Conservation (phyloP, 92 coral and sea anemone species). For the Epizoanthus illoricatus region DNA sequence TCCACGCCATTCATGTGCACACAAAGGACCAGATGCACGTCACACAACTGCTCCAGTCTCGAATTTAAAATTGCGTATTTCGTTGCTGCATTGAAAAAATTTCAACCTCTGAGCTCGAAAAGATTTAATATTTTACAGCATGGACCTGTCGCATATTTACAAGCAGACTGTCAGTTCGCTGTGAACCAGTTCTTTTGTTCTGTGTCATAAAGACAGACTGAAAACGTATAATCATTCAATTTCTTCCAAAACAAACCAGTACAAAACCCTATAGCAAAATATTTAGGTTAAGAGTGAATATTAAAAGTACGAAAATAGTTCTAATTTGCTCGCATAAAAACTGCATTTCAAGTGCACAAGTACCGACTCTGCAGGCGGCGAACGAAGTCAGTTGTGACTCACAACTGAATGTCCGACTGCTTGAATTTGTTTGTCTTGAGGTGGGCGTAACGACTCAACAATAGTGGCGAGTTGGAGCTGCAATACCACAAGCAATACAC, state of each 20-base stretch:
- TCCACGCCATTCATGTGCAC: constrained; percentile 2
- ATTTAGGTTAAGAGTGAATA: neutral
- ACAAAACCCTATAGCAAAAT: neutral
- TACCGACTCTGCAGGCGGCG: constrained; percentile 35
- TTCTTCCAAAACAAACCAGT: constrained; percentile 44
- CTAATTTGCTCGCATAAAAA: neutral
- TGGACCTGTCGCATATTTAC: constrained; percentile 21
- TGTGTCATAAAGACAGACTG: constrained; percentile 46
- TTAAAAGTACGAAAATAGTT: neutral
- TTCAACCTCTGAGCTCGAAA: neutral
- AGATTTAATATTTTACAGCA: constrained; percentile 30
- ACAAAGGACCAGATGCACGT: neutral
- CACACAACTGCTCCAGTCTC: neutral
- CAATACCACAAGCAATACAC: constrained; percentile 36
- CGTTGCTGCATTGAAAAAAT: neutral
- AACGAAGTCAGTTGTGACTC: constrained; percentile 22
- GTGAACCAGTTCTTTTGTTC: constrained; percentile 74
- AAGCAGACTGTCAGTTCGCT: constrained; percentile 1
- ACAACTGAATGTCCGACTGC: constrained; percentile 9
- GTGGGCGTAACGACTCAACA: constrained; percentile 78
- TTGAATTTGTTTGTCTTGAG: constrained; percentile 65
- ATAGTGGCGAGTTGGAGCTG: constrained; percentile 43
- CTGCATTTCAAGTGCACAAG: neutral
- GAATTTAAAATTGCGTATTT: neutral
- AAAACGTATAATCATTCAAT: constrained; percentile 61